Evolutionary conservation across 2,888 invertebrate species (phyloP), one percentile per base, ranked within the genome.

Genomic region (Caenorhabditis sp.): DNA sequence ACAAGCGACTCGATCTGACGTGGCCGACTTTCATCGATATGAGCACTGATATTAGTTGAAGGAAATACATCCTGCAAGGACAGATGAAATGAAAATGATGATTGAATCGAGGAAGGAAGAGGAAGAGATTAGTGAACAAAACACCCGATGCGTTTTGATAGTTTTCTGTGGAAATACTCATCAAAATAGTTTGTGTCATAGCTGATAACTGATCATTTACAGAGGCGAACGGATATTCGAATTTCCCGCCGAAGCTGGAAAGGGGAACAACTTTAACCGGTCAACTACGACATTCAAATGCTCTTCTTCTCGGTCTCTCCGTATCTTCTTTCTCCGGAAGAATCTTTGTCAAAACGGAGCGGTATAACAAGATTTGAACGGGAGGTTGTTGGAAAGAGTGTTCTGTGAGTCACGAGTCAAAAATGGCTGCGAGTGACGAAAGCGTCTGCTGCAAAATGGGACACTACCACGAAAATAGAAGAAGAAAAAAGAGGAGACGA

Each of bases 11-110:
- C 0, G 74, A 69, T 51, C 80, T 9, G 35, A 64, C 32, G 28
- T 74, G 69, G 8, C 74, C 74, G 4, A 80, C 60, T 70, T 70
- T 80, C 70, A 80, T 69, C 4, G 80, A 80, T 35, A 80, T 70
- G 13, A 80, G 32, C 9, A 80, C 58, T 44, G 80, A 80, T 37
- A 80, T 40, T 22, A 80, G 26, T 58, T 80, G 74, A 9, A 80
- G 58, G 22, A 80, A 80, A 24, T 68, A 67, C 79, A 79, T 79
- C 37, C 18, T 60, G 47, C 32, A 35, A 24, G 28, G 3, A 4
- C 28, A 18, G 32, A 24, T 13, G 51, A 4, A 5, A 20, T 6
- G 50, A n/a, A n/a, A n/a, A n/a, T n/a, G n/a, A n/a, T n/a, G n/a
- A n/a, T n/a, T n/a, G n/a, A n/a, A n/a, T n/a, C n/a, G n/a, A n/a